Conservation (phyloP, 2,113 vertebrate genomes). For the Rhizomys pruinosus region DNA sequence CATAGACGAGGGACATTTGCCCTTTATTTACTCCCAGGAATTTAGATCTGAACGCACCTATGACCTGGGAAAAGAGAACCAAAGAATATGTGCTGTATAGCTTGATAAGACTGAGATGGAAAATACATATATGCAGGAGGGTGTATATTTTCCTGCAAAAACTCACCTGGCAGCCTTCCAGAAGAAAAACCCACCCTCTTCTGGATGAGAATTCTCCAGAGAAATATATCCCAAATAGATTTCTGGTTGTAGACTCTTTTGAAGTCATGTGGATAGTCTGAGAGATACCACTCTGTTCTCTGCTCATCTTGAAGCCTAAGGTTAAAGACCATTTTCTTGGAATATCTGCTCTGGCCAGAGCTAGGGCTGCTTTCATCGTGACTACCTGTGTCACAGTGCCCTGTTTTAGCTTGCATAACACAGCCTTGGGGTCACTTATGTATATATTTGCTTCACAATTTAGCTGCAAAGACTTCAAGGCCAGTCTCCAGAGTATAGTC, state of each 20-base stretch:
- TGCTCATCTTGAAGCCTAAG: background rate
- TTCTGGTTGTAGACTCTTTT: background rate
- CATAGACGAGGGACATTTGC: conserved; percentile 36
- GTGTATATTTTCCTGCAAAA: conserved; percentile 20
- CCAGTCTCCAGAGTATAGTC: background rate
- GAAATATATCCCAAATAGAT: background rate
- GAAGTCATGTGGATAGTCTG: too few relatives aligned
- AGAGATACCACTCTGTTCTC: fast-evolving
- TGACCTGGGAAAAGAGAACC: conserved; percentile 68
- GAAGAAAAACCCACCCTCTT: background rate
- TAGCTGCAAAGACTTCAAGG: background rate
- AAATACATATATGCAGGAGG: background rate
- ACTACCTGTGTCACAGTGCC: background rate
- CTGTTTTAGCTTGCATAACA: background rate
- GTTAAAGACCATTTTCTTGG: background rate
- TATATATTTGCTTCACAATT: background rate
- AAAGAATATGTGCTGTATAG: conserved; percentile 63
- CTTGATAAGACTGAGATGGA: conserved; percentile 55
- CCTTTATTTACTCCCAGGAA: conserved; percentile 67
- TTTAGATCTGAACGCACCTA: conserved; percentile 61
- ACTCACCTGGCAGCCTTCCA: background rate
- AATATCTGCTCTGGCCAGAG: background rate
- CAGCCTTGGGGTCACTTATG: background rate
- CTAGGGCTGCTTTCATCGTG: background rate
- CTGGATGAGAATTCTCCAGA: background rate